phyloP scores from a whole-genome alignment of 2,113 vertebrate genomes.

The Elanus axillaris region DNA sequence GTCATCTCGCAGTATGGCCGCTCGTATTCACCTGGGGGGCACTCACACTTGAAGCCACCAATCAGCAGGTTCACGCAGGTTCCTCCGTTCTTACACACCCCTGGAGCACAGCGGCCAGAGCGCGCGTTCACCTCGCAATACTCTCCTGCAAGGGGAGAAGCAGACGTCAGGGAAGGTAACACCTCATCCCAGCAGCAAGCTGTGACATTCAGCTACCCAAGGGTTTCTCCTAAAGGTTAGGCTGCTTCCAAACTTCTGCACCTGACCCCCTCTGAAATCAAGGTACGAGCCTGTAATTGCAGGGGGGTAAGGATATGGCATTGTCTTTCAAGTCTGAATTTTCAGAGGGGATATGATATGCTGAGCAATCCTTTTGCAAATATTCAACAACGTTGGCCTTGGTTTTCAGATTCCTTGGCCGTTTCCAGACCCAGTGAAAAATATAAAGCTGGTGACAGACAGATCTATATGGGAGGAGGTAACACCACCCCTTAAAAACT shows the following conservation, averaged over 20 bases:
- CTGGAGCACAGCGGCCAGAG: constrained; percentile 74
- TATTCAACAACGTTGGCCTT: neutral
- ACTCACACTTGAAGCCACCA: constrained; percentile 80
- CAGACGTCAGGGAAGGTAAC: neutral
- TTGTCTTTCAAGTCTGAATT: neutral
- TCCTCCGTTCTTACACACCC: constrained; percentile 79
- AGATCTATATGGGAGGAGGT: neutral
- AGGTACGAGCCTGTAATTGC: neutral
- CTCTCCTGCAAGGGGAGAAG: constrained; percentile 66
- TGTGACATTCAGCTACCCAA: neutral
- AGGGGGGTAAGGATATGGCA: neutral
- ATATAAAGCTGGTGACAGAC: neutral
- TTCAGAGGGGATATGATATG: neutral
- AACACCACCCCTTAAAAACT: neutral
- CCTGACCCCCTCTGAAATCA: fast-evolving
- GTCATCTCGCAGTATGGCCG: constrained; percentile 79
- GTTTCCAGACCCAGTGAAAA: neutral
- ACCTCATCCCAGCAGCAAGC: neutral
- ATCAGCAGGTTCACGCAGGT: constrained; percentile 80
- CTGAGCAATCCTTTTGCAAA: neutral
- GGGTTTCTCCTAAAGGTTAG: neutral
- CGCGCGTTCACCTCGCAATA: constrained; percentile 73
- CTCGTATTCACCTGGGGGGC: constrained; percentile 72
- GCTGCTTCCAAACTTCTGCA: neutral
- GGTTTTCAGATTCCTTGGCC: neutral